Conservation (phyloP, 2,888 invertebrate species). For the Belgica antarctica region DNA sequence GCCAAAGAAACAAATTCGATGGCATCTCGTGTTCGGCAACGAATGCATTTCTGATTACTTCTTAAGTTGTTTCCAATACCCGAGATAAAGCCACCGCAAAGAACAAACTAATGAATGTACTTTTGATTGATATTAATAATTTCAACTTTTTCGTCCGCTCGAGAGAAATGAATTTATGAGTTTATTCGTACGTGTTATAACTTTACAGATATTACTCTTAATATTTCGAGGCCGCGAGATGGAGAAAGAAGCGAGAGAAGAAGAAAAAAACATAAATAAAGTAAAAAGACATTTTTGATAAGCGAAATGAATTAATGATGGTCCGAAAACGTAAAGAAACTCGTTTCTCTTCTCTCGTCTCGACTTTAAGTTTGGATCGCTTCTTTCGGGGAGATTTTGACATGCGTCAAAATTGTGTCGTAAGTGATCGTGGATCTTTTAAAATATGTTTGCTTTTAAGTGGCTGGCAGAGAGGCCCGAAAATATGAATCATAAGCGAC, state of each 20-base stretch:
- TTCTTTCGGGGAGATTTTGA: conserved; percentile 35
- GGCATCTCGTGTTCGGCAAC: no score
- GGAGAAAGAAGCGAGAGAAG: conserved; percentile 11
- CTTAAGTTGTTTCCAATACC: no score
- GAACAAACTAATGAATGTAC: not conserved
- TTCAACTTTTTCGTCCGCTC: not conserved
- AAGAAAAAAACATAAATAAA: conserved; percentile 43
- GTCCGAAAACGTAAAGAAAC: conserved; percentile 41
- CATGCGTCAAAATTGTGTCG: conserved; percentile 44
- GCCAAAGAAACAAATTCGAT: no score
- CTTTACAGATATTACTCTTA: conserved; percentile 12
- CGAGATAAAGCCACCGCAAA: not conserved
- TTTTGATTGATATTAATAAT: conserved; percentile 29
- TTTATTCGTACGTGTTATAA: conserved; percentile 25
- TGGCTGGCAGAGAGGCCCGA: not conserved
- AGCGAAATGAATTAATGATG: conserved; percentile 44
- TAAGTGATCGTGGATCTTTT: conserved; percentile 23
- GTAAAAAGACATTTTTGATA: conserved; percentile 44
- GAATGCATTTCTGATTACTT: not conserved
- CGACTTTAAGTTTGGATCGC: no score
- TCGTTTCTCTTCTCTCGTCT: conserved; percentile 29
- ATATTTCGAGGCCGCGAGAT: not conserved
- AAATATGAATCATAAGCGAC: conserved; percentile 4
- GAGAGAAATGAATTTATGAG: not conserved
- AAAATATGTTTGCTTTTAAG: conserved; percentile 32